Evolutionary conservation across 2,113 vertebrate genomes (phyloP).

Genomic region (Halichoeres trimaculatus): DNA sequence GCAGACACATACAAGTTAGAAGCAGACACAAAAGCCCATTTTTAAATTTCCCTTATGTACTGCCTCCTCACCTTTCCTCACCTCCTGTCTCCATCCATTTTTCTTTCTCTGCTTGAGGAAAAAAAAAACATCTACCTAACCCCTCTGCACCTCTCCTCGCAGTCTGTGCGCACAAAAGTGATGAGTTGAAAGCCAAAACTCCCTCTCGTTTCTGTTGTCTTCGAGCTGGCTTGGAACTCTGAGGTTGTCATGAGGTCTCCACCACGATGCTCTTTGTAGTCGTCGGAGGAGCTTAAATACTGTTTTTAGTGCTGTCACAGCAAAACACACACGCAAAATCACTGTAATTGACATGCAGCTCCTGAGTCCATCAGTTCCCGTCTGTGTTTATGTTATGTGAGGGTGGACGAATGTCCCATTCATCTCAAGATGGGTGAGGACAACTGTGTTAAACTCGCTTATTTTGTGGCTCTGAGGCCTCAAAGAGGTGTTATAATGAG

Average conservation of each 20-base stretch:
- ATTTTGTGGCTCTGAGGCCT: constrained; percentile 61
- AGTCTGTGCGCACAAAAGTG: constrained; percentile 47
- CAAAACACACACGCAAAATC: constrained; percentile 46
- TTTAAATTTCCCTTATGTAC: constrained; percentile 28
- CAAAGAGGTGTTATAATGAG: constrained; percentile 72
- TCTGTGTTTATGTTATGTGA: constrained; percentile 2
- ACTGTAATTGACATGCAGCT: constrained; percentile 57
- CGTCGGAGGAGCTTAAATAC: constrained; percentile 71
- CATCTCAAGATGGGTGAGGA: constrained; percentile 54
- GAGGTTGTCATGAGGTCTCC: constrained; percentile 65
- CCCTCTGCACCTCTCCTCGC: constrained; percentile 26
- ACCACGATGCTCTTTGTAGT: constrained; percentile 61
- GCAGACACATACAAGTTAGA: constrained; percentile 2
- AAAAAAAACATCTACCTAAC: constrained; percentile 14
- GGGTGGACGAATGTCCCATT: constrained; percentile 50
- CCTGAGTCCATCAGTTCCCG: constrained; percentile 42
- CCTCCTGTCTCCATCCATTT: constrained; percentile 52
- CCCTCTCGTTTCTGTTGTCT: constrained; percentile 43
- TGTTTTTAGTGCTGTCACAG: constrained; percentile 67
- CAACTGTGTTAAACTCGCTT: constrained; percentile 64
- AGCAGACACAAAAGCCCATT: constrained; percentile 21
- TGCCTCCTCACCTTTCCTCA: constrained; percentile 18
- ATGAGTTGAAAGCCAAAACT: constrained; percentile 57
- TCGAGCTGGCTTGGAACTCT: constrained; percentile 41
- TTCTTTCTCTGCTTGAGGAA: constrained; percentile 21